Conservation (phyloP, 2,888 invertebrate species). For the Nemurella pictetii region DNA sequence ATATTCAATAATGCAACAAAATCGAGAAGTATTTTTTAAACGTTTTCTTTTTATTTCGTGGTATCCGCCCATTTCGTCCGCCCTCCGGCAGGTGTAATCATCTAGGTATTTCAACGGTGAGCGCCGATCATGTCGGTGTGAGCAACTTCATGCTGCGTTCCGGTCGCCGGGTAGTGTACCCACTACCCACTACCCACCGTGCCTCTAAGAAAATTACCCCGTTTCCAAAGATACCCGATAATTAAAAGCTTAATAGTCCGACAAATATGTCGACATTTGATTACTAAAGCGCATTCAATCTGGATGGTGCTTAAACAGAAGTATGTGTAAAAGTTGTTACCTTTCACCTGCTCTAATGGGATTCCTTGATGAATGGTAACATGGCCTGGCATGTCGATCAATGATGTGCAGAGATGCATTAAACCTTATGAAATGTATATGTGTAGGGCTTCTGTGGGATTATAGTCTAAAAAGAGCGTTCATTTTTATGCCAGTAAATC, state of each 20-base stretch:
- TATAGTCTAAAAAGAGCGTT: too few species aligned
- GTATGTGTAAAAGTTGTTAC: background rate
- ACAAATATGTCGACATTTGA: background rate
- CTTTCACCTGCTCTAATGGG: background rate
- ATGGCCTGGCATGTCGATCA: background rate
- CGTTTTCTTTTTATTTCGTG: background rate
- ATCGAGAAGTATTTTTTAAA: conserved; percentile 15
- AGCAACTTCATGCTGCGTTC: background rate
- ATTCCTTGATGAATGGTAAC: background rate
- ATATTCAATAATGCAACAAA: conserved; percentile 11
- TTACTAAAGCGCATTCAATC: background rate
- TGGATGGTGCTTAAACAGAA: background rate
- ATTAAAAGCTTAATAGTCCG: background rate
- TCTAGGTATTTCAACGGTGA: conserved; percentile 4
- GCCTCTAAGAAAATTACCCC: too few species aligned
- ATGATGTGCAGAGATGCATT: background rate
- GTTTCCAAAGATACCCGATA: background rate
- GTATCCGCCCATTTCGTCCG: background rate
- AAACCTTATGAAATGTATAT: background rate
- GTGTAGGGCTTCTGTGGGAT: too few species aligned
- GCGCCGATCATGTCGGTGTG: background rate
- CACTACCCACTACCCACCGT: too few species aligned
- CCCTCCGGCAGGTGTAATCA: conserved; percentile 9
- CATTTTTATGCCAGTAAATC: too few species aligned
- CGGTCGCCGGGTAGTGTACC: background rate